These are phyloP conservation scores for Laterallus jamaicensis DNA, from an alignment of 2,113 vertebrate genomes.

Conservation along the genomic window DNA sequence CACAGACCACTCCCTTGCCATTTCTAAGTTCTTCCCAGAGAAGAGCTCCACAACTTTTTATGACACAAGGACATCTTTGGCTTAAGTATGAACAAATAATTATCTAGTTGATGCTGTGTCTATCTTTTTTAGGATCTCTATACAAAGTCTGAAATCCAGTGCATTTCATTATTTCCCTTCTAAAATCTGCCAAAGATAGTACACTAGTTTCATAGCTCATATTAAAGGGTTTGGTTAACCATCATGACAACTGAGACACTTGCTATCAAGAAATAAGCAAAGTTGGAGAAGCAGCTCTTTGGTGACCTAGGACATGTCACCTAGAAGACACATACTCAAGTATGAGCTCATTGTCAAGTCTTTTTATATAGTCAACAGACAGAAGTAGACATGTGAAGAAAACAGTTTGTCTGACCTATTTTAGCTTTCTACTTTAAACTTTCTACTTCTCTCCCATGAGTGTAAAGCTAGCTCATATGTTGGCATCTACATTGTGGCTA, in stretches of 20 bases:
- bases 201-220: neutral
- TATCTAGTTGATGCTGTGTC: neutral
- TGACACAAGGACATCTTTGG: neutral
- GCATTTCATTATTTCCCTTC: neutral
- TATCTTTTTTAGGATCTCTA: neutral
- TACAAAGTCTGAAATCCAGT: neutral
- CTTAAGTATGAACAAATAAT: neutral
- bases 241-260: neutral
- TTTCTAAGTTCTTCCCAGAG: neutral
- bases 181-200: neutral
- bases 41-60: neutral
- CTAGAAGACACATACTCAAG: neutral
- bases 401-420: constrained; percentile 22
- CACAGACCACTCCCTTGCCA: neutral
- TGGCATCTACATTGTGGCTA: neutral
- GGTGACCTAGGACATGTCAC: neutral
- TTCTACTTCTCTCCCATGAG: neutral
- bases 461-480: neutral
- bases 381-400: neutral
- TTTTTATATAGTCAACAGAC: neutral
- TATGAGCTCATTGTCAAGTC: neutral
- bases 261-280: neutral
- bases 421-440: neutral
- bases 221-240: neutral
- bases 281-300: neutral